Percentiles rank a stretch among this genome's conserved stretches.
Evolutionary conservation across 2,888 invertebrate species (phyloP).

Genomic region (Neelides folsomi): DNA sequence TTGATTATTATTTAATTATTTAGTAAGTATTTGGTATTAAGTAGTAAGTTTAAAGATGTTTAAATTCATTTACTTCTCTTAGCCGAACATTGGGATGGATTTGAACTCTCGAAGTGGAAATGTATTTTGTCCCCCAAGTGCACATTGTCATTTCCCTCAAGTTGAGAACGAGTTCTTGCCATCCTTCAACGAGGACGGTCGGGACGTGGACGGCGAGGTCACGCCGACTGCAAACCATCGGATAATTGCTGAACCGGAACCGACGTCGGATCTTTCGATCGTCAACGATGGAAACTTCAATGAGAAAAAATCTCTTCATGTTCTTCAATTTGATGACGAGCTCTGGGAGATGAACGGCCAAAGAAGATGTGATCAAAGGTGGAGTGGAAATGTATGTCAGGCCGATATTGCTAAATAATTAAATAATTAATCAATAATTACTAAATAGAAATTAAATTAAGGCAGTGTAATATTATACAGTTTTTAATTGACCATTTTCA

Average conservation of each 20-base stretch:
- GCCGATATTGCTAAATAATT: background rate
- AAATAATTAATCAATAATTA: no score
- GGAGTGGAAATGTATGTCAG: conserved; percentile 5
- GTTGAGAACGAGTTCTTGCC: conserved; percentile 30
- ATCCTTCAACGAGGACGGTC: conserved; percentile 26
- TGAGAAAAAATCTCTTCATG: conserved; percentile 24
- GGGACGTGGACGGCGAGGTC: conserved; percentile 8
- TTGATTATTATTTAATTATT: no score
- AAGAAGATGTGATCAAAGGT: background rate
- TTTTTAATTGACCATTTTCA: no score
- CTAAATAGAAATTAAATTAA: no score
- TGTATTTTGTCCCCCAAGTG: conserved; percentile 22
- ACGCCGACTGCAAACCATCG: conserved; percentile 15
- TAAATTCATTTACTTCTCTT: conserved; percentile 8
- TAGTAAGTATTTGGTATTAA: no score
- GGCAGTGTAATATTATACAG: no score
- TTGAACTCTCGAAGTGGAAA: conserved; percentile 21
- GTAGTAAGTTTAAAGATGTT: no score
- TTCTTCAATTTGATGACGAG: conserved; percentile 26
- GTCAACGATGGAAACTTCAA: conserved; percentile 28
- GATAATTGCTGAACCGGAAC: conserved; percentile 12
- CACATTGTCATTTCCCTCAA: conserved; percentile 24
- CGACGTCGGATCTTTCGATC: conserved; percentile 20
- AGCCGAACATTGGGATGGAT: conserved; percentile 30
- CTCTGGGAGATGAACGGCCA: conserved; percentile 26